Conservation (phyloP, 2,113 vertebrate genomes). For the Neogobius melanostomus region DNA sequence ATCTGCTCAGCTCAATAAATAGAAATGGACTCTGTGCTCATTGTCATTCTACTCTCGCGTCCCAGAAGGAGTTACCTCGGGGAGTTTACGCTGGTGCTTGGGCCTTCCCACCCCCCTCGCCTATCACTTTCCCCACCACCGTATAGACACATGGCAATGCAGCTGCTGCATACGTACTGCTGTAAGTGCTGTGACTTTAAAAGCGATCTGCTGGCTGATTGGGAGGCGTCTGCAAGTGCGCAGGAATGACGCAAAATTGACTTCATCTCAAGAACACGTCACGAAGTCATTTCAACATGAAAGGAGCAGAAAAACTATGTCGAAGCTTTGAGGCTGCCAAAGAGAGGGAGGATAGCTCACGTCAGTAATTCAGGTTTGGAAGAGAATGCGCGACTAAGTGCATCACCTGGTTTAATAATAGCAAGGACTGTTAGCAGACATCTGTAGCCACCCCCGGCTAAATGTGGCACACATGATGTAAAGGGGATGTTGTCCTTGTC, state of each 20-base stretch:
- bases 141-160: conserved; percentile 66
- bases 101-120: conserved; percentile 41
- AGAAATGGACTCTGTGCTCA: conserved; percentile 19
- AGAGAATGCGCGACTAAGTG: background rate
- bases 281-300: conserved; percentile 69
- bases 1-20: conserved; percentile 4
- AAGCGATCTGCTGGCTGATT: conserved; percentile 56
- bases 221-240: conserved; percentile 76
- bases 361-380: conserved; percentile 13
- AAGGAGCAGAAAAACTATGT: conserved; percentile 20
- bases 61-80: conserved; percentile 56
- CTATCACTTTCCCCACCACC: conserved; percentile 17
- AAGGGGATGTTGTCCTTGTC: conserved; percentile 21
- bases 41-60: conserved; percentile 50
- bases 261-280: conserved; percentile 76
- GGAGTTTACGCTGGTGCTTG: conserved; percentile 55
- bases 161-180: conserved; percentile 48
- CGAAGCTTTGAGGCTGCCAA: conserved; percentile 8
- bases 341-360: conserved; percentile 22
- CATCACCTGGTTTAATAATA: background rate
- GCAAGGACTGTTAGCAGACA: background rate
- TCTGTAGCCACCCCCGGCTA: conserved; percentile 2
- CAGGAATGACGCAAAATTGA: conserved; percentile 81
- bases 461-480: conserved; percentile 20
- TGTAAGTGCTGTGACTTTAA: conserved; percentile 72